Evolutionary conservation across 2,888 invertebrate genomes (phyloP), one percentile per base, ranked within the genome.

Genomic region (Theodoxus fluviatilis): DNA sequence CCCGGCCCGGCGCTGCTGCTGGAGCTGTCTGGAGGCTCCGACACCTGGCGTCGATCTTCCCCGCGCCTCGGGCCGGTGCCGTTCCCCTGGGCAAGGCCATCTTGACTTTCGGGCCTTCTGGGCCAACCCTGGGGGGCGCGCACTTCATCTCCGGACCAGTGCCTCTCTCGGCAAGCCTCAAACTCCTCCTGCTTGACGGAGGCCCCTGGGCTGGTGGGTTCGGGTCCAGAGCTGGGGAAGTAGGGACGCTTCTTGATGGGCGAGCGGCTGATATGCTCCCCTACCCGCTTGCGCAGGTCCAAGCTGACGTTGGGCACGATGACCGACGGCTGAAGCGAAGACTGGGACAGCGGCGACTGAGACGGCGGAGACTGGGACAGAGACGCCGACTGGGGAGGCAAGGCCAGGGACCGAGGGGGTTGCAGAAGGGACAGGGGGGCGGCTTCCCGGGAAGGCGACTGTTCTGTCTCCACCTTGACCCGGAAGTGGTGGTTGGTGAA

Each of bases 161-260:
- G n/a, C n/a, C n/a, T n/a, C n/a, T n/a, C n/a, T n/a, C n/a, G n/a
- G n/a, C n/a, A n/a, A n/a, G n/a, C n/a, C n/a, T n/a, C n/a, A n/a
- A n/a, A n/a, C n/a, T n/a, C n/a, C n/a, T n/a, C n/a, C n/a, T n/a
- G n/a, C n/a, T n/a, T n/a, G n/a, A n/a, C n/a, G n/a, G n/a, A n/a
- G n/a, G n/a, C n/a, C 2, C 15, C 57, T 31, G 65, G 68, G 3
- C 49, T 65, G 22, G 69, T 72, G 9, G 37, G 49, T 25, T 69
- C 69, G 22, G 18, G 1, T 64, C 49, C 64, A 9, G 64, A 52
- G 33, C 49, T 37, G 25, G 82, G 80, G 66, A 81, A 78, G 72
- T 84, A 83, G 33, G 85, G 85, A 68, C 85, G 78, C 74, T 85
- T 85, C 73, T 85, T 85, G 49, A 84, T 81, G 35, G 85, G 85